Conservation (phyloP, 2,888 invertebrate genomes). For the Thera obeliscata region DNA sequence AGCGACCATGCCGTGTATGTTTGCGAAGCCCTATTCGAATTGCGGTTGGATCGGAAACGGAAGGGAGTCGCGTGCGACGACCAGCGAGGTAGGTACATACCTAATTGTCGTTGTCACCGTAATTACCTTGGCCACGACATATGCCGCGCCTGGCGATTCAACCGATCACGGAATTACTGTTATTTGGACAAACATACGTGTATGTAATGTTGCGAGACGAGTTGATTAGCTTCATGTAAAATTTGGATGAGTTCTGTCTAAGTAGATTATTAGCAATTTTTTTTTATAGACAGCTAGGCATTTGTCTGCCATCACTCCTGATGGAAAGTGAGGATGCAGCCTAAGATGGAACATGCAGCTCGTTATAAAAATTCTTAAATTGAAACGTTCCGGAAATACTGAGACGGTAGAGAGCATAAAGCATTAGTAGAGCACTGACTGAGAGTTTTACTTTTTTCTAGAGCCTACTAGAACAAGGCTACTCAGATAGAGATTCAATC, state of each 20-base stretch:
- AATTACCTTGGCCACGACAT: constrained; percentile 61
- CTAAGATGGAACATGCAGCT: no score
- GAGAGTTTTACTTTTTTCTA: no score
- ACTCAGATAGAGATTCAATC: no score
- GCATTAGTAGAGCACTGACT: no score
- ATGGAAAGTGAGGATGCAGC: no score
- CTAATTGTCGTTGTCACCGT: constrained; percentile 73
- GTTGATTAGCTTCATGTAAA: constrained; percentile 17
- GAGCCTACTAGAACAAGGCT: no score
- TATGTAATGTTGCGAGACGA: constrained; percentile 8
- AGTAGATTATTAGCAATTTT: no score
- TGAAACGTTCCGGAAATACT: no score
- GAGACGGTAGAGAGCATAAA: no score
- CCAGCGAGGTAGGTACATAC: constrained; percentile 41
- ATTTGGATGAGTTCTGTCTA: not conserved
- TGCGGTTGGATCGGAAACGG: constrained; percentile 74
- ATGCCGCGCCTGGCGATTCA: constrained; percentile 47
- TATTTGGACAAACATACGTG: constrained; percentile 33
- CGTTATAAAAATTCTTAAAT: no score
- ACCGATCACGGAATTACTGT: constrained; percentile 51
- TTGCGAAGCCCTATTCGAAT: constrained; percentile 53
- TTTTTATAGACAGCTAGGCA: no score
- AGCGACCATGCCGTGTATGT: constrained; percentile 13
- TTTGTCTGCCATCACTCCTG: no score
- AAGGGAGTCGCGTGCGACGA: constrained; percentile 71